Base-by-base conservation (phyloP, 2,797 vertebrate genomes). In the Centropyge bicolor region DNA sequence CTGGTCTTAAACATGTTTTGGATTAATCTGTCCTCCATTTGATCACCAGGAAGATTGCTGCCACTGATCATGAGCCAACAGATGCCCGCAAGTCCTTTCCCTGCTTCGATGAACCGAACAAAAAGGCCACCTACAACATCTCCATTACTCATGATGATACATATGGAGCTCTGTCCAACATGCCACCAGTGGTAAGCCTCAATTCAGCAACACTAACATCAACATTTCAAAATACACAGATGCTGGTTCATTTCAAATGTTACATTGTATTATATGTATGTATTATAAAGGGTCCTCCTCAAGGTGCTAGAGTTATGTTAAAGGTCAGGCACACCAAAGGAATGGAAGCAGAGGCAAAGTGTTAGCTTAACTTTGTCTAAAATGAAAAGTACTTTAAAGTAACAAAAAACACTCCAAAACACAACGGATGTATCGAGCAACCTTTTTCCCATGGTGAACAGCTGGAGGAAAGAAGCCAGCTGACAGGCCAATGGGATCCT, bases 101-200 rank as follows among this genome's bases (percentile, higher is more conserved):
- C 63, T 99, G 98, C 90, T 99, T 99, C 76, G 98, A 99, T 12
- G 98, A 99, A 81, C 98, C 98, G 48, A 98, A 99, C 93, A 99
- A 98, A 95, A 99, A 99, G 87, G 96, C 98, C 61, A 99, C 97
- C 38, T 99, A 96, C 80, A 96, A 20, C 0, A 96, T 99, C 86
- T 95, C 96, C 69, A 97, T 99, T 80, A 89, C 95, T 66, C 97
- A 99, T 74, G 79, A 91, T 51, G 13, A 46, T 0, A 0, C 0
- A 0, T 99, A 98, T 57, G 0, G 11, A 4, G 98, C 95, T 0
- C 92, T 99, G 70, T 97, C 98, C 89, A 99, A 99, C 93, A 99
- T 99, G 98, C 97, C 98, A 0, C 64, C 75, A 31, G 84, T 93
- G 96, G 98, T 99, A 94, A 3, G 73, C 75, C 4, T 70, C 3